Percentiles rank a stretch among this genome's conserved stretches.
Evolutionary conservation across 2,797 vertebrate genomes (phyloP).

Genomic region (Busarellus nigricollis): DNA sequence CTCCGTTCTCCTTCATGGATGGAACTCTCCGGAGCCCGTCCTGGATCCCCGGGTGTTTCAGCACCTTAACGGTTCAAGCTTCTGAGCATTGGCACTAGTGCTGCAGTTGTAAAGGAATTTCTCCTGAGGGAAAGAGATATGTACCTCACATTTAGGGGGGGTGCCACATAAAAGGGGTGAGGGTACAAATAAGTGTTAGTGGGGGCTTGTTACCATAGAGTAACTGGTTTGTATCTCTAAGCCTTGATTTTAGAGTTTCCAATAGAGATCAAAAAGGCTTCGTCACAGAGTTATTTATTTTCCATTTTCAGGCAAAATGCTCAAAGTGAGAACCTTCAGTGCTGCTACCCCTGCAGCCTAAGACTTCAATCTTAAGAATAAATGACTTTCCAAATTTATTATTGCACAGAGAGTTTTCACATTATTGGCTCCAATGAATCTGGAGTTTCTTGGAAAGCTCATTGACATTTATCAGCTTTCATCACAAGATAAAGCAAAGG

Average conservation of each 20-base stretch:
- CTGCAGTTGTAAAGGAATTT: not conserved
- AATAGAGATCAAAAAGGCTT: not conserved
- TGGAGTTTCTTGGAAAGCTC: not conserved
- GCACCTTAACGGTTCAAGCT: not conserved
- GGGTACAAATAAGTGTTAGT: not conserved
- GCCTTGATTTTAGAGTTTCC: not conserved
- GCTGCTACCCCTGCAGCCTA: not conserved
- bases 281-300: not conserved
- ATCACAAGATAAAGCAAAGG: not conserved
- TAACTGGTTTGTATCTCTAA: not conserved
- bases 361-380: not conserved
- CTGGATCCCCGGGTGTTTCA: not conserved
- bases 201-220: not conserved
- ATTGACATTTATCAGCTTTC: not conserved
- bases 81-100: not conserved
- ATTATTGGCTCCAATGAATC: not conserved
- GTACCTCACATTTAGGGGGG: not conserved
- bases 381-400: not conserved
- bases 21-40: not conserved
- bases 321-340: not conserved
- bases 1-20: not conserved
- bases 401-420: not conserved
- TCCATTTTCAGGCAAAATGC: not conserved
- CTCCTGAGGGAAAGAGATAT: not conserved
- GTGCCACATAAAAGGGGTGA: not conserved